Percentiles rank a stretch among this genome's conserved stretches.
These are phyloP conservation scores for Catocala fraxini DNA, from an alignment of 2,888 invertebrate species.

Conservation along the genomic window DNA sequence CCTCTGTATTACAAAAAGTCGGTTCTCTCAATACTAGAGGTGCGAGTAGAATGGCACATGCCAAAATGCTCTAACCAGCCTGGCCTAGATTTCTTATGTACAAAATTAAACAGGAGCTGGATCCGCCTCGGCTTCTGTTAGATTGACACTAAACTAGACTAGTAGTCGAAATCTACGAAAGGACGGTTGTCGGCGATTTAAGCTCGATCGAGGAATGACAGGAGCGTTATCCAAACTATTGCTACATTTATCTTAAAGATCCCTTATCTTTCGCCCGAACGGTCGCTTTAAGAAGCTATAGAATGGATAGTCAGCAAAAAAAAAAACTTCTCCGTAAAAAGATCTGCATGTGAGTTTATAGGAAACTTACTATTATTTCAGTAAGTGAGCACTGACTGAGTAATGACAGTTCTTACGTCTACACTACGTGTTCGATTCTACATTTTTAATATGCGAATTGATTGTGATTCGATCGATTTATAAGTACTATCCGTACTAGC, in stretches of 20 bases:
- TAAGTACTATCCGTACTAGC: too few relatives aligned
- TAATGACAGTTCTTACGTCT: too few relatives aligned
- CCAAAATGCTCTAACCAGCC: too few relatives aligned
- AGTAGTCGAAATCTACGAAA: conserved; percentile 1
- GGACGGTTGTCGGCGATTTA: conserved; percentile 4
- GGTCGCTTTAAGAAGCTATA: background rate
- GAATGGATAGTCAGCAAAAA: conserved; percentile 1
- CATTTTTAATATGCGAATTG: too few relatives aligned
- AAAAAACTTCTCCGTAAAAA: background rate
- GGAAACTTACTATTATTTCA: too few relatives aligned
- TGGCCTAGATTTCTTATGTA: background rate
- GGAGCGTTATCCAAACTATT: background rate
- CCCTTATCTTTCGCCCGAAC: background rate
- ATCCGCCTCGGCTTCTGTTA: background rate
- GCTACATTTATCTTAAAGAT: background rate
- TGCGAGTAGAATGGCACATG: too few relatives aligned
- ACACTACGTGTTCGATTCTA: too few relatives aligned
- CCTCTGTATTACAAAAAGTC: background rate
- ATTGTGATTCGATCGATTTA: too few relatives aligned
- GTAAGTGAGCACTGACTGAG: too few relatives aligned
- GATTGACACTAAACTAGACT: background rate
- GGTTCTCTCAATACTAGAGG: too few relatives aligned
- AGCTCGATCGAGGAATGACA: background rate
- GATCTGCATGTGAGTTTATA: background rate
- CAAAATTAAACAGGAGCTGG: background rate